These are phyloP conservation scores for Lasioglossum figueresi DNA, from an alignment of 2,888 invertebrate species.

Conservation along the genomic window DNA sequence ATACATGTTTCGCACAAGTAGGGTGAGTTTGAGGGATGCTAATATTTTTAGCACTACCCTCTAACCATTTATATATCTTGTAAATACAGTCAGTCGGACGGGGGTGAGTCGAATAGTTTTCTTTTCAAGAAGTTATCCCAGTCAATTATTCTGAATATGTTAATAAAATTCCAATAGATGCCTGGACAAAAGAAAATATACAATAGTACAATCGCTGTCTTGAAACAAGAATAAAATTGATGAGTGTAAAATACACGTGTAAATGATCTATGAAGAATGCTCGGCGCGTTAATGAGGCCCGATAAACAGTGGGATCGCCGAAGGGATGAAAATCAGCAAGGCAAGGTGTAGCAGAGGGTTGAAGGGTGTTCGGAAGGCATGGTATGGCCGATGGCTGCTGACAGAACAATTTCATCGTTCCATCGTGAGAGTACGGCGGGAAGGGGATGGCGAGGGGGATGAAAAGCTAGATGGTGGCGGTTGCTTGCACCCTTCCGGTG, in stretches of 20 bases:
- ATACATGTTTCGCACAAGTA: too few species aligned
- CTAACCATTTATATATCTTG: too few species aligned
- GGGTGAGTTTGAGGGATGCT: too few species aligned
- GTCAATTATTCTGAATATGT: too few species aligned
- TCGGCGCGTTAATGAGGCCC: neutral
- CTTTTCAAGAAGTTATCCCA: too few species aligned
- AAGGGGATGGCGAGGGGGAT: neutral
- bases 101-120: too few species aligned
- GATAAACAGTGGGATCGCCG: neutral
- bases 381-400: slow-evolving; percentile 63
- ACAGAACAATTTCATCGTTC: slow-evolving; percentile 74
- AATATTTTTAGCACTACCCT: too few species aligned
- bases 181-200: neutral
- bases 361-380: slow-evolving; percentile 18
- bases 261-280: neutral
- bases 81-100: too few species aligned
- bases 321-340: slow-evolving; percentile 14
- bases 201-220: neutral
- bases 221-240: neutral
- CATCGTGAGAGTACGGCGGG: slow-evolving; percentile 24
- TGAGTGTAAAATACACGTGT: neutral
- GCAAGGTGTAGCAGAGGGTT: neutral
- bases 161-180: too few species aligned
- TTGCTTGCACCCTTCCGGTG: slow-evolving; percentile 22
- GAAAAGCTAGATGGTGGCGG: neutral